These are phyloP conservation scores for Agelastica alni DNA, from an alignment of 2,888 invertebrate species.

Conservation along the genomic window DNA sequence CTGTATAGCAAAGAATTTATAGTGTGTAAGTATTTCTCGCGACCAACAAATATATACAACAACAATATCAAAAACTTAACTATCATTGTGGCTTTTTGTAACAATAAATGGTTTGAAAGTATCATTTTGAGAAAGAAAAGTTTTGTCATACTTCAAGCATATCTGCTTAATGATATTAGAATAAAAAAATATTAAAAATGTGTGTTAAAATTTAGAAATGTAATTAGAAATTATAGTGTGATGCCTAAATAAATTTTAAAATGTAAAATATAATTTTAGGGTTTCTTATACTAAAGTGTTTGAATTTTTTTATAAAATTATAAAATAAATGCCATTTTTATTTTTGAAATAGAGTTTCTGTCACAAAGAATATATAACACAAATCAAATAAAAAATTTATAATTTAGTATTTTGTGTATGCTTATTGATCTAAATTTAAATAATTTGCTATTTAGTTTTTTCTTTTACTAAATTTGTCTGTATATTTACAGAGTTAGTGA, in stretches of 20 bases:
- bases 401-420: too few species aligned
- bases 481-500: too few species aligned
- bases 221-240: not conserved
- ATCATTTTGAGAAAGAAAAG: not conserved
- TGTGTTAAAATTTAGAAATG: conserved; percentile 4
- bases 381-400: too few species aligned
- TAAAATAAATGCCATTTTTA: too few species aligned
- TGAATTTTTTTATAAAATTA: too few species aligned
- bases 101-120: not conserved
- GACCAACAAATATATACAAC: conserved; percentile 1
- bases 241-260: conserved; percentile 1
- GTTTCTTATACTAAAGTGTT: too few species aligned
- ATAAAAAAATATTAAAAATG: conserved; percentile 1
- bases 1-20: too few species aligned
- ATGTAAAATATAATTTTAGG: not conserved
- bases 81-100: not conserved
- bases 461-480: too few species aligned
- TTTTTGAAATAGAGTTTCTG: too few species aligned
- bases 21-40: not conserved
- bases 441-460: too few species aligned
- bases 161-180: conserved; percentile 12
- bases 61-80: conserved; percentile 1
- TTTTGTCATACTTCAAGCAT: not conserved
- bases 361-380: too few species aligned
- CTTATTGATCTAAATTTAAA: too few species aligned